A percentile compares a stretch with the other conserved stretches of the same genome.
Conservation (phyloP, 2,797 vertebrate genomes). For the Fistularia commersonii region DNA sequence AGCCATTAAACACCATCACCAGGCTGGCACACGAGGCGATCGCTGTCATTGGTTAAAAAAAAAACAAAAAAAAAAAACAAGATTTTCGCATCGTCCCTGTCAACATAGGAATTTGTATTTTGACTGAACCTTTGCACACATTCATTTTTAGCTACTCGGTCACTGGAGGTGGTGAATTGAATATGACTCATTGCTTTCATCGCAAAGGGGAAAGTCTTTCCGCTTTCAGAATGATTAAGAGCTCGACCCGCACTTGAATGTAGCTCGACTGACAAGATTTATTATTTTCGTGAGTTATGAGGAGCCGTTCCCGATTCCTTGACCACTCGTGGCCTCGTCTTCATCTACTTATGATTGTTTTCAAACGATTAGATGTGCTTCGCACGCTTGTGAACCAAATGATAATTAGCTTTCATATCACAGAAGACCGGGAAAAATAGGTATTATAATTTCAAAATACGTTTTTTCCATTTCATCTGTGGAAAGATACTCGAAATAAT, state of each 20-base stretch:
- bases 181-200: slow-evolving; percentile 23
- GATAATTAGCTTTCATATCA: too few relatives aligned
- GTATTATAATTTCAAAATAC: too few relatives aligned
- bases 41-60: slow-evolving; percentile 16
- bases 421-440: too few relatives aligned
- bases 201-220: slow-evolving; percentile 12
- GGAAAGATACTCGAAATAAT: too few relatives aligned
- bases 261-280: slow-evolving; percentile 1
- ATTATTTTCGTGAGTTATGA: neutral
- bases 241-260: neutral
- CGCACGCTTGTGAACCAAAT: too few relatives aligned
- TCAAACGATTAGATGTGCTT: too few relatives aligned
- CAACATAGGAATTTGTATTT: too few relatives aligned
- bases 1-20: slow-evolving; percentile 48
- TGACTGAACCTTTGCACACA: slow-evolving; percentile 13
- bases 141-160: slow-evolving; percentile 21
- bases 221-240: slow-evolving; percentile 2
- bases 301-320: neutral
- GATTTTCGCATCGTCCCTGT: slow-evolving; percentile 34
- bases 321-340: too few relatives aligned
- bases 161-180: slow-evolving; percentile 17
- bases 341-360: too few relatives aligned
- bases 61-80: too few relatives aligned
- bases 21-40: slow-evolving; percentile 34
- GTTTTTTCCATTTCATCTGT: too few relatives aligned